Evolutionary conservation across 2,797 vertebrate species (phyloP), one percentile per base, ranked within the genome.

Genomic region (Cichlasoma orientale): DNA sequence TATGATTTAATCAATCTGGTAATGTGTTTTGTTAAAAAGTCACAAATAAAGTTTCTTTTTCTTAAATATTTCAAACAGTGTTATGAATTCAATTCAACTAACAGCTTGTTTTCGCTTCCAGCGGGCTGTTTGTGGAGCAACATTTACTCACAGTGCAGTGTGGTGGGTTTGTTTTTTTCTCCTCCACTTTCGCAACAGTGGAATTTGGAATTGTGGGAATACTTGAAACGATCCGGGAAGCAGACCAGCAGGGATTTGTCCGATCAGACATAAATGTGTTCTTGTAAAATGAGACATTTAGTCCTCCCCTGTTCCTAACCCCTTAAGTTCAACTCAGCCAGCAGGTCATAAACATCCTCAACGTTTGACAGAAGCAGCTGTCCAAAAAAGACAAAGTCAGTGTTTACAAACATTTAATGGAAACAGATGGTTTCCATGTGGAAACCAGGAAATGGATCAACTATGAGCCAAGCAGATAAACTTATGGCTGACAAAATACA

Each of bases 1-100:
- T 94, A 94, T 95, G 87, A 95, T 93, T 96, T 95, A 83, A 90
- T 94, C 91, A 91, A 95, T 90, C 92, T 95, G 94, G 93, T 96
- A 93, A 94, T 85, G 94, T 96, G 96, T 96, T 97, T 97, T 97
- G 96, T 98, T 98, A 97, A 98, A 96, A 96, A 97, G 97, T 97
- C 97, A 98, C 96, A 96, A 96, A 99, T 97, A 98, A 99, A 99
- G 88, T 95, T 96, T 98, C 96, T 98, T 74, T 84, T 99, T 99
- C 96, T 97, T 97, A 98, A 97, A 96, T 97, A 97, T 92, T 87
- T 90, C 83, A 92, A 86, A 54, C 82, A 82, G 80, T 79, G 52
- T 83, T 54, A 11, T 72, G 53, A 27, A 52, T 81, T 87, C 11
- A 68, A 75, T 85, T 66, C 5, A 19, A 9, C 18, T 13, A 8